Percentiles rank a stretch among this genome's conserved stretches.
Evolutionary conservation across 2,113 vertebrate genomes (phyloP).

Genomic region (Amia ocellicauda): DNA sequence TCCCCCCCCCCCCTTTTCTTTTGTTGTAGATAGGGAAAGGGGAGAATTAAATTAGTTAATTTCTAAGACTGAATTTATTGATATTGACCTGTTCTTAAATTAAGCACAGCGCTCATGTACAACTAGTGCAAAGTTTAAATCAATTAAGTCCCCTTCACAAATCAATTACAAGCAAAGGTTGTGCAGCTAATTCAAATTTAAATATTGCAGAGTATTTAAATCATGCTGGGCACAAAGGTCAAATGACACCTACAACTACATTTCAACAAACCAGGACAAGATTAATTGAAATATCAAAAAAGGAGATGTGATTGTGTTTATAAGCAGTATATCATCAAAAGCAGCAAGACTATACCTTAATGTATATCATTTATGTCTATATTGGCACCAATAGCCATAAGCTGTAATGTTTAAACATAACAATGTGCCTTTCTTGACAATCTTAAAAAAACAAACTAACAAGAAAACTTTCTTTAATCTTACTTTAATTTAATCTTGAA

Average conservation of each 20-base stretch:
- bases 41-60: constrained; percentile 24
- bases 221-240: constrained; percentile 40
- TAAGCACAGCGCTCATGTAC: constrained; percentile 60
- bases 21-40: constrained; percentile 18
- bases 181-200: constrained; percentile 45
- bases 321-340: too few relatives aligned
- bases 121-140: constrained; percentile 71
- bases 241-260: constrained; percentile 43
- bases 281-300: too few relatives aligned
- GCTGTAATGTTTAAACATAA: too few relatives aligned
- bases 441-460: too few relatives aligned
- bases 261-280: too few relatives aligned
- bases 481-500: too few relatives aligned
- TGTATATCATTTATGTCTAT: too few relatives aligned
- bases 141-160: constrained; percentile 48
- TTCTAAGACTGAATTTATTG: constrained; percentile 63
- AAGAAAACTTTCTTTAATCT: too few relatives aligned
- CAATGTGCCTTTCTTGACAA: too few relatives aligned
- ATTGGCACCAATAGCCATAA: too few relatives aligned
- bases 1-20: constrained; percentile 30
- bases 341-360: too few relatives aligned
- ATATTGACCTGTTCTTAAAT: constrained; percentile 76
- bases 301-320: too few relatives aligned
- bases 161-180: constrained; percentile 65
- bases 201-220: constrained; percentile 56